Evolutionary conservation across 2,797 vertebrate species (phyloP).

Genomic region (Leptoclinus maculatus): DNA sequence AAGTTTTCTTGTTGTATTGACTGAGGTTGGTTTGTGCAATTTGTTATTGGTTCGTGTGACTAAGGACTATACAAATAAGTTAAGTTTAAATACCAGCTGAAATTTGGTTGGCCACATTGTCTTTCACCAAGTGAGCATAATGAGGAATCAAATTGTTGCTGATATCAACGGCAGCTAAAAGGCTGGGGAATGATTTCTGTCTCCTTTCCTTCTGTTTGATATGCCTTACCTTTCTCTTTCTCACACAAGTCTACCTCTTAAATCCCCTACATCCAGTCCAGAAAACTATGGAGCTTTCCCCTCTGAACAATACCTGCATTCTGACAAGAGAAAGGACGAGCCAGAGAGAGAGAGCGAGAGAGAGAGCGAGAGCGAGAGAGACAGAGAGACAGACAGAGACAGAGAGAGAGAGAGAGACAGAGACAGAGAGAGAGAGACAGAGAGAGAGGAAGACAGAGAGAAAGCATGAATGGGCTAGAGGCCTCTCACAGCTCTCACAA

Average conservation of each 20-base stretch:
- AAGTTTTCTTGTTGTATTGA: too few species aligned
- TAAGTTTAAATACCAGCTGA: too few species aligned
- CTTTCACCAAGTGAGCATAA: too few species aligned
- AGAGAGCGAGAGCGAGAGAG: slow-evolving; percentile 1
- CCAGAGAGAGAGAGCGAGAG: slow-evolving; percentile 10
- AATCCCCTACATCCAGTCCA: not conserved
- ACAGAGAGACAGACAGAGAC: not conserved
- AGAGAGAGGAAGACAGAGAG: not conserved
- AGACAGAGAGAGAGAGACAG: too few species aligned
- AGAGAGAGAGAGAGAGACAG: not conserved
- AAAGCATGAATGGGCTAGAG: slow-evolving; percentile 41
- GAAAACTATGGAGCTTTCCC: slow-evolving; percentile 28
- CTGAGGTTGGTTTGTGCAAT: not conserved
- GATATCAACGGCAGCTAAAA: not conserved
- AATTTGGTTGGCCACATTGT: too few species aligned
- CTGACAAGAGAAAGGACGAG: slow-evolving; percentile 31
- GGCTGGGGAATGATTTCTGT: not conserved
- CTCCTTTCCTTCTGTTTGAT: not conserved
- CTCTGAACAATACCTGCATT: slow-evolving; percentile 55
- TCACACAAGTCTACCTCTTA: slow-evolving; percentile 21
- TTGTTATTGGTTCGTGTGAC: not conserved
- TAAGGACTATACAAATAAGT: not conserved
- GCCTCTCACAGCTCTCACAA: slow-evolving; percentile 42
- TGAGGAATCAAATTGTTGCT: too few species aligned
- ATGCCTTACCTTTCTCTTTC: slow-evolving; percentile 3